Evolutionary conservation across 2,797 vertebrate species (phyloP).

Genomic region (Sebastes cheni): DNA sequence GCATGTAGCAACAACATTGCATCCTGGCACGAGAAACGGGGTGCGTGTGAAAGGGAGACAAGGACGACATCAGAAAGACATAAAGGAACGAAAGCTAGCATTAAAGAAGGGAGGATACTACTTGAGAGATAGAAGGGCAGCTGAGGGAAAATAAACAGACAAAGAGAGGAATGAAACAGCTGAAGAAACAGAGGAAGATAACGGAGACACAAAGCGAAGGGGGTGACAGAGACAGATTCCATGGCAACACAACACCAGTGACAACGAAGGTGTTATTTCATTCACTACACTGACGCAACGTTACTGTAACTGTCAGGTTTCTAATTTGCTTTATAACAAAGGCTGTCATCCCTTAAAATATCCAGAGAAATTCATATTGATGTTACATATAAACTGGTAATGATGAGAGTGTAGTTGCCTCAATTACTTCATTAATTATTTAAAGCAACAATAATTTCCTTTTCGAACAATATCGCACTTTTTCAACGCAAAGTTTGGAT

Average conservation of each 20-base stretch:
- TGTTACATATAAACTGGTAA: background rate
- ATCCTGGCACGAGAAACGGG: conserved; percentile 20
- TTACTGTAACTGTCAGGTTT: conserved; percentile 4
- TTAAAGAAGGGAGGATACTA: background rate
- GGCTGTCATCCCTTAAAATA: background rate
- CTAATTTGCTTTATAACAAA: conserved; percentile 7
- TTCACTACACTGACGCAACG: background rate
- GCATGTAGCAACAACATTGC: conserved; percentile 53
- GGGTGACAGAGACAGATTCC: conserved; percentile 38
- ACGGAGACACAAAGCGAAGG: conserved; percentile 6
- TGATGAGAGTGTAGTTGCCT: background rate
- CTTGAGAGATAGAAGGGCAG: background rate
- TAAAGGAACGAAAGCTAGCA: background rate
- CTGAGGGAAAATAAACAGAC: background rate
- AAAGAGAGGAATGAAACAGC: background rate
- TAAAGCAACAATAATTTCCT: no score
- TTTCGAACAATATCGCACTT: background rate
- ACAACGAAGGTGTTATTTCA: conserved; percentile 7
- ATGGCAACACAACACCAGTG: conserved; percentile 29
- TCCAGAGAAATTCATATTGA: background rate
- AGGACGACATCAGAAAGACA: background rate
- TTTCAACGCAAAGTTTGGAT: background rate
- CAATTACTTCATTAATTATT: background rate
- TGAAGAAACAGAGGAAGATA: background rate
- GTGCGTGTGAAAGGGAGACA: background rate